Base-by-base conservation (phyloP, 2,113 vertebrate genomes). In the Hassar affinis region DNA sequence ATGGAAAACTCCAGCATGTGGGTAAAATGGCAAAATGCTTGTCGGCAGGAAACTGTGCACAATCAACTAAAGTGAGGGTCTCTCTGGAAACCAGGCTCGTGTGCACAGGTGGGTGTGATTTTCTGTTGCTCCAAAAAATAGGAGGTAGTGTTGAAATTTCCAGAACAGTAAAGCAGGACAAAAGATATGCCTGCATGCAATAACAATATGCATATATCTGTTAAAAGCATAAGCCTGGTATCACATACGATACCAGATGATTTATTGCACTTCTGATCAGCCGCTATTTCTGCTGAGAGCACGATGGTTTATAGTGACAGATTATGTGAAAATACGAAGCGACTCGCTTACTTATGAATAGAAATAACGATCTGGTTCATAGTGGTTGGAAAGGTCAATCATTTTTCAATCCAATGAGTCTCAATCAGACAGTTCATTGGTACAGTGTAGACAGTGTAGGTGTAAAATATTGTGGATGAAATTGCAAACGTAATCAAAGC, bases 61-160 rank as follows among this genome's bases (percentile, higher is more conserved):
- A 59, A 51, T 81, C 64, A 38, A 51, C 27, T 33, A 80, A 51
- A 47, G 62, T 80, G 9, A 69, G 51, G 33, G 33, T 27, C 62
- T 69, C 64, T 54, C 33, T 56, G 64, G 64, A 71, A 25, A 38
- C 30, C 22, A 15, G 49, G 49, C 30, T 22, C 14, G 17, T 42
- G 80, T 51, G 51, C 57, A 8, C 25, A 57, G 14, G 66, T 45
- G 56, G 66, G 51, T 57, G 52, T 45, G 78, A n/a, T 72, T 72
- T 49, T 56, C 35, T 54, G 35, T 27, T 30, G 20, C 66, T 81
- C 17, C 17, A 30, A 68, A 57, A 27, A 30, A 35, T 5, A 27
- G 11, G 8, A 52, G 49, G 30, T 25, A 69, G 17, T 42, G 25
- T 7, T 20, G 33, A 22, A 69, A 64, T 49, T 49, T 33, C 17